Evolutionary conservation across 2,888 invertebrate species (phyloP), one percentile per base, ranked within the genome.

Genomic region (Penaeus monodon): DNA sequence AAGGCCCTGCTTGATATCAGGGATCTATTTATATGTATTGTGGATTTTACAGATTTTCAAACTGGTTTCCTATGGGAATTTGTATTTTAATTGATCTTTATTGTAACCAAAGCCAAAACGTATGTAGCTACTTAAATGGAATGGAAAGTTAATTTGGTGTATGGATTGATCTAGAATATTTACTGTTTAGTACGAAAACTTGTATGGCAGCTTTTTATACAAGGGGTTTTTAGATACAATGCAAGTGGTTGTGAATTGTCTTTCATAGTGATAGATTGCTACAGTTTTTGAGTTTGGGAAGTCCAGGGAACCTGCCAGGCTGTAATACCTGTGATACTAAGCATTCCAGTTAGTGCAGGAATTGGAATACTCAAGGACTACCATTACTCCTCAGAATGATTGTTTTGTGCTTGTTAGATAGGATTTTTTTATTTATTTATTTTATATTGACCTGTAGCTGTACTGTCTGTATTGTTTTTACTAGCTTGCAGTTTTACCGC

Each of bases 231-330:
- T 80, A 63, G 79, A 20, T 63, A 27, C n/a, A n/a, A 68, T 81
- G 24, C 49, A 49, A 29, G 49, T 82, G 74, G 83, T 83, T 76
- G 76, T 83, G 83, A 83, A 24, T 65, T 76, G 76, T 76, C 74
- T 83, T 83, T 83, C 70, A 76, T 76, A 83, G 44, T 74, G 74
- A 44, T 83, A 83, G 83, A 57, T 65, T 65, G 64, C 76, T 83
- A 81, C 68, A 44, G 38, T 68, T 68, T 49, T 27, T 68, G 33
- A 49, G 24, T 84, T 57, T 44, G 49, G 70, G 44, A 57, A 17
- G 57, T 57, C 57, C 57, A 57, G 57, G 57, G 57, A 57, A 57
- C 57, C 57, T 57, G 57, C 57, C 57, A 57, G 17, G 57, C 57
- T 57, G 57, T 57, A 57, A 57, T 57, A 57, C 57, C 57, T 57